phyloP scores from a whole-genome alignment of 2,888 invertebrate genomes.

The Balanococcus diminutus region DNA sequence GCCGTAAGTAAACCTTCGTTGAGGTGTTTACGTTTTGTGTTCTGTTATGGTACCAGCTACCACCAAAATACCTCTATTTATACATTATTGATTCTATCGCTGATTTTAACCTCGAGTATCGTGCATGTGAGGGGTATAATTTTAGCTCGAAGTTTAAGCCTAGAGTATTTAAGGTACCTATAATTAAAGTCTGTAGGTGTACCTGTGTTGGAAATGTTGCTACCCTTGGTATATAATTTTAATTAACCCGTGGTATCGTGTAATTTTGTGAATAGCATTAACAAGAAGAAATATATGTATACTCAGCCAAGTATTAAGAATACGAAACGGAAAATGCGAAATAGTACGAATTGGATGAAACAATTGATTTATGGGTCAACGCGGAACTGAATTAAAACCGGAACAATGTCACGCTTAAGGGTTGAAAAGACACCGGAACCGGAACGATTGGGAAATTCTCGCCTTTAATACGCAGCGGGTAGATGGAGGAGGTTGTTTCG shows the following conservation, averaged over 20 bases:
- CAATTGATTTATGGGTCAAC: constrained; percentile 11
- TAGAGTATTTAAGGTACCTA: no score
- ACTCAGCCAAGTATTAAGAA: not conserved
- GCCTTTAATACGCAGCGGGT: not conserved
- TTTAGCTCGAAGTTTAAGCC: no score
- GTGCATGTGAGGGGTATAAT: not conserved
- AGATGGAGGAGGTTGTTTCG: not conserved
- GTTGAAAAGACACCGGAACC: constrained; percentile 11
- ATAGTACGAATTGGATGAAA: constrained; percentile 2
- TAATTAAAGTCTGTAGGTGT: no score
- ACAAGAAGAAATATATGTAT: no score
- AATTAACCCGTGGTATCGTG: not conserved
- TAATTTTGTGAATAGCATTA: not conserved
- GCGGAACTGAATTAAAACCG: constrained; percentile 1
- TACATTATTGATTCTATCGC: no score
- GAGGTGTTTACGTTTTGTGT: not conserved
- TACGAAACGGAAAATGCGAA: not conserved
- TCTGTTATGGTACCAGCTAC: not conserved
- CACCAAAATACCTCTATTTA: no score
- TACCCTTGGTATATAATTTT: no score
- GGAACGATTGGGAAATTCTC: not conserved
- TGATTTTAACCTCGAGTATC: no score
- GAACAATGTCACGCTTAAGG: constrained; percentile 5
- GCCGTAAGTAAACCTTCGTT: not conserved
- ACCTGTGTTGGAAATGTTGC: not conserved